These are phyloP conservation scores for Diadumene lineata DNA, from an alignment of 92 coral and sea anemone genomes.

Conservation along the genomic window DNA sequence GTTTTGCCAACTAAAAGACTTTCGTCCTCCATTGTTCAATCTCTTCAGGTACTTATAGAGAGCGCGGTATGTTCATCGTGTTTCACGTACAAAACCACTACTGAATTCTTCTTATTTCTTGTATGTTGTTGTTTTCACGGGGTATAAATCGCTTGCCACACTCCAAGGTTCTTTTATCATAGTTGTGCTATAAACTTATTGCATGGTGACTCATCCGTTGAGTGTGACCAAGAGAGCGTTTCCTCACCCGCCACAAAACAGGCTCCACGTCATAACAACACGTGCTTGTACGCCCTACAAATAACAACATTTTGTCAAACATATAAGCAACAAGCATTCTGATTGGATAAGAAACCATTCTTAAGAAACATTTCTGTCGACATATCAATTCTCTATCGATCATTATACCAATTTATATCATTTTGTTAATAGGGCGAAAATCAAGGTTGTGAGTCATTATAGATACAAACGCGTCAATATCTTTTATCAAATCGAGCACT, in stretches of 20 bases:
- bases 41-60: background rate
- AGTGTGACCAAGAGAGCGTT: conserved; percentile 24
- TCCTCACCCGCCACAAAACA: conserved; percentile 32
- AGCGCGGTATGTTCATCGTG: background rate
- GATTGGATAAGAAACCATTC: background rate
- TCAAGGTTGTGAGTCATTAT: too few species aligned
- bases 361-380: background rate
- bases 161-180: conserved; percentile 7
- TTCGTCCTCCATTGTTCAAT: conserved; percentile 29
- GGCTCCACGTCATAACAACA: conserved; percentile 37
- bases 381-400: too few species aligned
- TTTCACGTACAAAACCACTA: background rate
- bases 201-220: conserved; percentile 37
- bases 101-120: background rate
- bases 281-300: conserved; percentile 11
- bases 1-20: conserved; percentile 76
- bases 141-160: background rate
- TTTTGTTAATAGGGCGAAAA: too few species aligned
- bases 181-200: conserved; percentile 16
- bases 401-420: too few species aligned
- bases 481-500: too few species aligned
- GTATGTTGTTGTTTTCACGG: background rate
- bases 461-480: too few species aligned
- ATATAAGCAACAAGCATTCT: background rate
- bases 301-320: background rate